Percentiles rank a stretch among this genome's conserved stretches.
phyloP scores from a whole-genome alignment of 2,888 invertebrate genomes.

The Disparrhopalites patrizii region DNA sequence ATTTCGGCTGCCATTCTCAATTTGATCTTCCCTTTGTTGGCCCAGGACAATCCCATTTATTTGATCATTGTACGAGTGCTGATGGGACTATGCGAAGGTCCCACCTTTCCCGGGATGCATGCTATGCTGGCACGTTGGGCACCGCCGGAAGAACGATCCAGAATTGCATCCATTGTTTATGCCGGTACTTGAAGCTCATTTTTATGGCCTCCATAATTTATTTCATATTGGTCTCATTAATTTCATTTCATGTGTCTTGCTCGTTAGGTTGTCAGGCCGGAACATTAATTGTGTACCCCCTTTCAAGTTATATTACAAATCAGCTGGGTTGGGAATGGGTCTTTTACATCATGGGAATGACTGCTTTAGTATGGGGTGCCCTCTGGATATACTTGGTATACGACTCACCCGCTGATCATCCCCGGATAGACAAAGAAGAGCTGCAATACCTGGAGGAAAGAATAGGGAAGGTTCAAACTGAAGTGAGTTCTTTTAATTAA shows the following conservation, averaged over 20 bases:
- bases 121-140: conserved; percentile 32
- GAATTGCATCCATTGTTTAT: conserved; percentile 32
- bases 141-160: conserved; percentile 27
- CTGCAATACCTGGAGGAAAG: background rate
- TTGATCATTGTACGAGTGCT: conserved; percentile 25
- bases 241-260: too few relatives aligned
- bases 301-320: conserved; percentile 51
- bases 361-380: conserved; percentile 51
- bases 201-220: background rate
- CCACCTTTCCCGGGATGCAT: conserved; percentile 35
- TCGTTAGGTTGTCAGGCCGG: conserved; percentile 56
- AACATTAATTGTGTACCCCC: conserved; percentile 53
- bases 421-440: conserved; percentile 30
- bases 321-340: conserved; percentile 53
- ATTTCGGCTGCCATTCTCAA: conserved; percentile 28
- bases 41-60: conserved; percentile 24
- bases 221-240: background rate
- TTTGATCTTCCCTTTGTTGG: conserved; percentile 27
- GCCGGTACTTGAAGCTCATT: conserved; percentile 15
- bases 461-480: conserved; percentile 12
- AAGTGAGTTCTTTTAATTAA: too few relatives aligned
- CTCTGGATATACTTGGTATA: conserved; percentile 43
- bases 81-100: conserved; percentile 31
- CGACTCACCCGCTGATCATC: conserved; percentile 32
- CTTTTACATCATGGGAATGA: conserved; percentile 50